A percentile compares a stretch with the other conserved stretches of the same genome.
Evolutionary conservation across 2,797 vertebrate species (phyloP).

Genomic region (Danio jaintianensis): DNA sequence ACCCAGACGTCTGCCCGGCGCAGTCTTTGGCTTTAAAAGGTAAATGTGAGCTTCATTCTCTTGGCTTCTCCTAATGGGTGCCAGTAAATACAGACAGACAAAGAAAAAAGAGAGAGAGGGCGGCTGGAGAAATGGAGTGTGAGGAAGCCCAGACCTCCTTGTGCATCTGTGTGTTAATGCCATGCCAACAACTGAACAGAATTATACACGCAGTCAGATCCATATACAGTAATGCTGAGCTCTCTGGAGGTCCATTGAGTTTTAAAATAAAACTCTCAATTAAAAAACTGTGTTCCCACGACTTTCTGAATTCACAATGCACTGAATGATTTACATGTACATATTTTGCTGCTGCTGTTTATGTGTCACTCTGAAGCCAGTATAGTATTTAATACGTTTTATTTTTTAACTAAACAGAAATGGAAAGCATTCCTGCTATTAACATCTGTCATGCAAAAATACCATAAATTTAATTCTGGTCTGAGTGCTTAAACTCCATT

Average conservation of each 20-base stretch:
- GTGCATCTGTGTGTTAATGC: slow-evolving; percentile 26
- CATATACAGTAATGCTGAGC: slow-evolving; percentile 55
- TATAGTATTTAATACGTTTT: not conserved
- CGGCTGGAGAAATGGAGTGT: slow-evolving; percentile 39
- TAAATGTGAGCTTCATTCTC: slow-evolving; percentile 51
- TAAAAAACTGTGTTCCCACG: slow-evolving; percentile 37
- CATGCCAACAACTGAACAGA: slow-evolving; percentile 47
- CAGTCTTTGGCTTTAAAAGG: slow-evolving; percentile 66
- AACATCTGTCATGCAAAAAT: slow-evolving; percentile 10
- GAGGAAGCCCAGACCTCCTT: slow-evolving; percentile 54
- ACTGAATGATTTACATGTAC: not conserved
- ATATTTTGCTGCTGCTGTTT: not conserved
- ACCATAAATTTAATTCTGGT: slow-evolving; percentile 38
- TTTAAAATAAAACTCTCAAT: slow-evolving; percentile 27
- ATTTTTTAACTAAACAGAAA: not conserved
- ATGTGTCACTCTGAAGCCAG: not conserved
- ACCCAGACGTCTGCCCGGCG: slow-evolving; percentile 22
- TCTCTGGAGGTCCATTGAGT: slow-evolving; percentile 30
- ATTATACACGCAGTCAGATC: slow-evolving; percentile 19
- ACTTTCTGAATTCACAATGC: slow-evolving; percentile 11
- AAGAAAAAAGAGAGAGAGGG: slow-evolving; percentile 31
- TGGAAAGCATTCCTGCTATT: slow-evolving; percentile 5
- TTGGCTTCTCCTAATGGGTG: slow-evolving; percentile 41
- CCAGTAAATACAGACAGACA: slow-evolving; percentile 56
- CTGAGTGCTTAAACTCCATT: slow-evolving; percentile 28